phyloP scores from a whole-genome alignment of 2,888 invertebrate genomes.

The Eustalomyia histrio region DNA sequence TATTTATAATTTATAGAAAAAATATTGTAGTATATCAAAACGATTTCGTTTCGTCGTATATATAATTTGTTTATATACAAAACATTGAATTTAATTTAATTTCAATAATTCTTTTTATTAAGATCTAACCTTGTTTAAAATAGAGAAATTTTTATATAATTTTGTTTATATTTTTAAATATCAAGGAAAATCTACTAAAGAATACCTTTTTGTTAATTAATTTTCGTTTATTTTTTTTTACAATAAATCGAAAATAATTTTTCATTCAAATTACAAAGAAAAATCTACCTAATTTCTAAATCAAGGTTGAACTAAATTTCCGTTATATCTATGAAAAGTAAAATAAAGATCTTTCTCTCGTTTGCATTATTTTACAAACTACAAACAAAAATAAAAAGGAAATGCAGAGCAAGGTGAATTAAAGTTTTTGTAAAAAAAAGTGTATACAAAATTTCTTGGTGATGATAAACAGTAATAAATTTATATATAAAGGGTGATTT shows the following conservation, averaged over 20 bases:
- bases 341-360: not conserved
- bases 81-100: too few species aligned
- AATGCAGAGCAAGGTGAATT: constrained; percentile 36
- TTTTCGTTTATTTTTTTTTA: constrained; percentile 5
- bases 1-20: too few species aligned
- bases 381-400: constrained; percentile 13
- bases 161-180: not conserved
- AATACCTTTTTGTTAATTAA: constrained; percentile 11
- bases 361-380: not conserved
- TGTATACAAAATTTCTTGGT: not conserved
- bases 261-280: constrained; percentile 12
- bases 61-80: too few species aligned
- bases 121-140: not conserved
- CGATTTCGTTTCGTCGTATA: too few species aligned
- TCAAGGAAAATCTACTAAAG: constrained; percentile 15
- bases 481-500: too few species aligned
- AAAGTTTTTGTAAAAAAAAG: constrained; percentile 17
- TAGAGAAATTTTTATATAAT: not conserved
- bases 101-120: too few species aligned
- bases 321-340: constrained; percentile 33
- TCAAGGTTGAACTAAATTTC: constrained; percentile 59
- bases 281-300: constrained; percentile 28
- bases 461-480: not conserved
- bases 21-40: too few species aligned
- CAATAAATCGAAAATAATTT: constrained; percentile 5